Conservation (phyloP, 2,888 invertebrate genomes). For the Ochropleura plecta region DNA sequence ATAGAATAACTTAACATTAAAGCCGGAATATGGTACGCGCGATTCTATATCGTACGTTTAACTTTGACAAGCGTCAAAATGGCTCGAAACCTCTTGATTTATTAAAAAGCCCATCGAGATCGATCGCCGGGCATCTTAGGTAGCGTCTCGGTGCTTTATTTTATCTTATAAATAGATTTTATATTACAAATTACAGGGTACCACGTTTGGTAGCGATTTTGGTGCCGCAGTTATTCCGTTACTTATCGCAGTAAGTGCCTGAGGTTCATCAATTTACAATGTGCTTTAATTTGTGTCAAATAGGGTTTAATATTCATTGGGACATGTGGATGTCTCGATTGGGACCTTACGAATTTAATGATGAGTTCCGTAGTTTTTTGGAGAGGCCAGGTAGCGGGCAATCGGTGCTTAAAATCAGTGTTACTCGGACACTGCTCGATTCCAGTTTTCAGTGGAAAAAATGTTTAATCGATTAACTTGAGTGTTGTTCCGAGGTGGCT, state of each 20-base stretch:
- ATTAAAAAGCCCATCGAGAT: constrained; percentile 85
- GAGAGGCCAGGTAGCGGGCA: constrained; percentile 79
- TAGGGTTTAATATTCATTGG: constrained; percentile 82
- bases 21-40: constrained; percentile 69
- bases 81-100: constrained; percentile 80
- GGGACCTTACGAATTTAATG: constrained; percentile 78
- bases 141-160: constrained; percentile 88
- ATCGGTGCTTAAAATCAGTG: constrained; percentile 67
- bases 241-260: constrained; percentile 78
- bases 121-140: constrained; percentile 88
- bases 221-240: constrained; percentile 77
- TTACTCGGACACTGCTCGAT: constrained; percentile 62
- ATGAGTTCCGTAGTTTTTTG: constrained; percentile 82
- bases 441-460: constrained; percentile 64
- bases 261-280: constrained; percentile 75
- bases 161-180: constrained; percentile 91
- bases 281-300: constrained; percentile 80
- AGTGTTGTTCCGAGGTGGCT: constrained; percentile 64
- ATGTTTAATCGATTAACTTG: constrained; percentile 70
- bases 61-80: constrained; percentile 88
- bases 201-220: constrained; percentile 89
- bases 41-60: constrained; percentile 83
- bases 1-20: constrained; percentile 88
- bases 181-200: constrained; percentile 90
- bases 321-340: constrained; percentile 55